Conservation (phyloP, 2,888 invertebrate species). For the Parnassius mnemosyne region DNA sequence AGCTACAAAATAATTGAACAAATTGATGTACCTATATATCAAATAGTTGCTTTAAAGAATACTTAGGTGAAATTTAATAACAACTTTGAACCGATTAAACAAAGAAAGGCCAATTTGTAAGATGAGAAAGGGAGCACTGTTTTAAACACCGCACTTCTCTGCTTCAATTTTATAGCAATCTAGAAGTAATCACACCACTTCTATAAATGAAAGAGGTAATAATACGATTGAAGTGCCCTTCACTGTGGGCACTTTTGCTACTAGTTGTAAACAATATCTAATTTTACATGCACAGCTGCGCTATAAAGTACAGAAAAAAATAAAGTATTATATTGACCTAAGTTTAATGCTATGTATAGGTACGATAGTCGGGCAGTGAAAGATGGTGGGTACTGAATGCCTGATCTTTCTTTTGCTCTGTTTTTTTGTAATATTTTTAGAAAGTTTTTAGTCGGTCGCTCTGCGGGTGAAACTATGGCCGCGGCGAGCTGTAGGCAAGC, state of each 20-base stretch:
- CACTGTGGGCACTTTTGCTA: conserved; percentile 37
- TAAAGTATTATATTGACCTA: conserved; percentile 35
- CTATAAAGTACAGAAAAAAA: not conserved
- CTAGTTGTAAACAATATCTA: too few species aligned
- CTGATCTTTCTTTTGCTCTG: conserved; percentile 74
- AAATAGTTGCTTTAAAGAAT: conserved; percentile 33
- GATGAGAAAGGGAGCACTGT: conserved; percentile 76
- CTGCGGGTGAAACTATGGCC: conserved; percentile 73
- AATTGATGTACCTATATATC: conserved; percentile 27
- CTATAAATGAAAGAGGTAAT: conserved; percentile 68
- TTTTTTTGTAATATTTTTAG: conserved; percentile 72
- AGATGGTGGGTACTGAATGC: conserved; percentile 72
- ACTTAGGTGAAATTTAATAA: conserved; percentile 45
- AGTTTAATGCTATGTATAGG: conserved; percentile 49
- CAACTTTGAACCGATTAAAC: conserved; percentile 52
- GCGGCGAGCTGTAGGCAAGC: conserved; percentile 62
- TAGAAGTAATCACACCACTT: conserved; percentile 70
- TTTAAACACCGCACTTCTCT: conserved; percentile 72
- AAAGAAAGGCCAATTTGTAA: conserved; percentile 76
- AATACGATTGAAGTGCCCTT: conserved; percentile 66
- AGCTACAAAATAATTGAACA: not conserved
- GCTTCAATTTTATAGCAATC: conserved; percentile 77
- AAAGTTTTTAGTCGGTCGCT: conserved; percentile 73
- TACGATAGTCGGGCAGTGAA: conserved; percentile 73
- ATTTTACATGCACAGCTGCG: too few species aligned